Base-by-base conservation (phyloP, 2,113 vertebrate species). In the Gopherus evgoodei region DNA sequence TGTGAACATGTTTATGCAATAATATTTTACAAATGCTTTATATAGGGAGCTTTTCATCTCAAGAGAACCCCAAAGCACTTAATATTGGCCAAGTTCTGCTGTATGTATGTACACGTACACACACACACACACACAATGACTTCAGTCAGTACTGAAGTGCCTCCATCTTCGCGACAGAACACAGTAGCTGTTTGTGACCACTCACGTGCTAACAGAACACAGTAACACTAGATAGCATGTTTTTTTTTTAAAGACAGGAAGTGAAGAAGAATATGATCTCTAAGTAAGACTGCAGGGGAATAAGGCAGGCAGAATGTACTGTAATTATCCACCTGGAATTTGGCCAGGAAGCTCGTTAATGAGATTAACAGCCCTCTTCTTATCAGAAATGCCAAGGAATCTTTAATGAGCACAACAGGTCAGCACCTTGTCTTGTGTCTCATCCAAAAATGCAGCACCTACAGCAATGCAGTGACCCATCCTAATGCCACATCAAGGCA, bases 291-390 rank as follows among this genome's bases (percentile, higher is more conserved):
- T 83, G 80, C 79, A 89, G 53, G 93, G 38, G 81, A 83, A 13
- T 27, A 82, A 91, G 62, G 82, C 25, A 86, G 1, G 2, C 14
- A n/a, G n/a, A 90, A 93, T 29, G 72, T 86, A 95, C 44, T 14
- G 31, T 85, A 96, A 85, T 83, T 90, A 95, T 88, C 27, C 84
- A 56, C 11, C 57, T 96, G 87, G 95, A 91, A 90, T 90, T 91
- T 54, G 19, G 90, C 89, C 69, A 94, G 47, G 84, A 91, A 59
- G 91, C 72, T 95, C 49, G 90, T 94, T 94, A 92, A 90, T 42
- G 83, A 50, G 65, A 88, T 91, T 95, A 93, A 96, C 17, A 93
- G 65, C 81, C 49, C 35, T 52, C 53, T 95, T 86, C 72, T 84
- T 65, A 90, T 57, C 31, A 93, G 93, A 94, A 21, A 49, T 1